phyloP scores from a whole-genome alignment of 2,888 invertebrate genomes.

The Aphodius granarius region DNA sequence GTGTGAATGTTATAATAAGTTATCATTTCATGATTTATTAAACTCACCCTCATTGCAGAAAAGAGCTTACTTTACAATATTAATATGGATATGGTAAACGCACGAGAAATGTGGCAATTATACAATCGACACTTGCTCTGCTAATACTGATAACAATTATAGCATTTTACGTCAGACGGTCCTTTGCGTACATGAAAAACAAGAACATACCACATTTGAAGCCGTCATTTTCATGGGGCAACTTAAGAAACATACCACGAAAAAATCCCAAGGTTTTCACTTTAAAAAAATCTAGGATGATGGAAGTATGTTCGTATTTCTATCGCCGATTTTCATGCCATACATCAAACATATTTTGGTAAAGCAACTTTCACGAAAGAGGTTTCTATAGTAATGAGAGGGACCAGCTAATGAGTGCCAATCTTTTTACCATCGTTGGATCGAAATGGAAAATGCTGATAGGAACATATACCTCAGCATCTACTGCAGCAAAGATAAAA shows the following conservation, averaged over 20 bases:
- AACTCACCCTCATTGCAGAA: too few species aligned
- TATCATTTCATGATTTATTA: too few species aligned
- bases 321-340: background rate
- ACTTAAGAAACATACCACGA: background rate
- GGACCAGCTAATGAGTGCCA: constrained; percentile 58
- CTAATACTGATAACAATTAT: background rate
- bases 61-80: too few species aligned
- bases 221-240: background rate
- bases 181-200: background rate
- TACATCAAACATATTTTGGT: background rate
- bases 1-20: too few species aligned
- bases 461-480: constrained; percentile 63
- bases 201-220: background rate
- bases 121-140: background rate
- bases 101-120: too few species aligned
- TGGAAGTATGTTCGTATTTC: background rate
- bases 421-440: constrained; percentile 58
- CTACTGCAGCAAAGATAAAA: constrained; percentile 67
- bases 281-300: background rate
- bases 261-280: background rate
- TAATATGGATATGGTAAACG: too few species aligned
- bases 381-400: constrained; percentile 7
- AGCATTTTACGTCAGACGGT: background rate
- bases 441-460: constrained; percentile 61
- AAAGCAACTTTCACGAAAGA: constrained; percentile 40